These are phyloP conservation scores for Horisme vitalbata DNA, from an alignment of 2,888 invertebrate species.

Conservation along the genomic window DNA sequence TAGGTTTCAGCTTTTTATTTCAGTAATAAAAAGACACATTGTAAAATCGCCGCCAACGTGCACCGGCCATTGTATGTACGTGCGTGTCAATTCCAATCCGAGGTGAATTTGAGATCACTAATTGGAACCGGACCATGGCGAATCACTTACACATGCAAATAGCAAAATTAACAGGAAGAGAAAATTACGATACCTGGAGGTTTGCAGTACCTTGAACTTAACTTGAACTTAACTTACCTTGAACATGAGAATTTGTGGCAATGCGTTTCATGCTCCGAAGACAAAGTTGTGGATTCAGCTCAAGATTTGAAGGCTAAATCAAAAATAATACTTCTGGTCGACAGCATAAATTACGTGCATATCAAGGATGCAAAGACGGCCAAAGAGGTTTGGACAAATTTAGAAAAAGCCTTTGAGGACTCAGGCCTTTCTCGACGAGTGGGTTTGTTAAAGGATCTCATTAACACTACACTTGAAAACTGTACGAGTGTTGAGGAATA, in stretches of 20 bases:
- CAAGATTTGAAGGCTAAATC: neutral
- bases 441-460: conserved; percentile 17
- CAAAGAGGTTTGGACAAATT: conserved; percentile 4
- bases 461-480: conserved; percentile 9
- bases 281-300: neutral
- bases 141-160: neutral
- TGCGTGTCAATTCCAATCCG: too few relatives aligned
- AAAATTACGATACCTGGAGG: conserved; percentile 18
- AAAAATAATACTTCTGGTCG: neutral
- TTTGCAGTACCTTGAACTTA: too few relatives aligned
- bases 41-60: too few relatives aligned
- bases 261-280: neutral
- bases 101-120: too few relatives aligned
- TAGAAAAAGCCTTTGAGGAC: conserved; percentile 15
- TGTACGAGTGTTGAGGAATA: conserved; percentile 17
- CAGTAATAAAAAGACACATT: neutral
- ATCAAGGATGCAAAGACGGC: neutral
- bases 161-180: conserved; percentile 3
- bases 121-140: neutral
- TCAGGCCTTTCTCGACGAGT: conserved; percentile 21
- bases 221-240: conserved; percentile 13
- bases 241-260: conserved; percentile 17
- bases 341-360: conserved; percentile 8
- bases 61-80: too few relatives aligned
- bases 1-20: neutral